phyloP scores from a whole-genome alignment of 2,888 invertebrate genomes.

The Aphrophora alni region DNA sequence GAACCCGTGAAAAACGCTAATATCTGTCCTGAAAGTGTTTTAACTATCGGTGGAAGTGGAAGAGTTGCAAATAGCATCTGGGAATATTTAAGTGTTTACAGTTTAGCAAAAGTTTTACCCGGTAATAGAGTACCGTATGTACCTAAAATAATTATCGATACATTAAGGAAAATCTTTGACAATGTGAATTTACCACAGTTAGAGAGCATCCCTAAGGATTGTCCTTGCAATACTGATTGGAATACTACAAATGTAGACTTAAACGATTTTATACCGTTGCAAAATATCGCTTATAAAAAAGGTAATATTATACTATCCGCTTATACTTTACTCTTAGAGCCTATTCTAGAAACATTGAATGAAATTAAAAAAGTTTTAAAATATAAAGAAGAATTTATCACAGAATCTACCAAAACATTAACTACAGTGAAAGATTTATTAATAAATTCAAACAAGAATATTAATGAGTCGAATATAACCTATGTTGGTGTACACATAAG shows the following conservation, averaged over 20 bases:
- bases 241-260: not conserved
- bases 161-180: not conserved
- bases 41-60: not conserved
- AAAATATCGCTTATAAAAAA: not conserved
- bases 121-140: not conserved
- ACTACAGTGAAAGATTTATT: not conserved
- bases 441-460: not conserved
- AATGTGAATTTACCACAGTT: not conserved
- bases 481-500: not conserved
- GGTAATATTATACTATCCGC: not conserved
- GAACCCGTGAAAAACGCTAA: not conserved
- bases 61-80: not conserved
- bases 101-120: not conserved
- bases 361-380: not conserved
- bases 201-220: not conserved
- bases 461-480: not conserved
- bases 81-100: not conserved
- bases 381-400: not conserved
- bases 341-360: not conserved
- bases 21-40: not conserved
- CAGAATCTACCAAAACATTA: not conserved
- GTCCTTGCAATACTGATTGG: not conserved
- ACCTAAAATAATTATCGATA: not conserved
- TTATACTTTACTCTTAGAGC: not conserved
- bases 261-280: not conserved